phyloP scores from a whole-genome alignment of 2,797 vertebrate species.

The Spinus pinus region DNA sequence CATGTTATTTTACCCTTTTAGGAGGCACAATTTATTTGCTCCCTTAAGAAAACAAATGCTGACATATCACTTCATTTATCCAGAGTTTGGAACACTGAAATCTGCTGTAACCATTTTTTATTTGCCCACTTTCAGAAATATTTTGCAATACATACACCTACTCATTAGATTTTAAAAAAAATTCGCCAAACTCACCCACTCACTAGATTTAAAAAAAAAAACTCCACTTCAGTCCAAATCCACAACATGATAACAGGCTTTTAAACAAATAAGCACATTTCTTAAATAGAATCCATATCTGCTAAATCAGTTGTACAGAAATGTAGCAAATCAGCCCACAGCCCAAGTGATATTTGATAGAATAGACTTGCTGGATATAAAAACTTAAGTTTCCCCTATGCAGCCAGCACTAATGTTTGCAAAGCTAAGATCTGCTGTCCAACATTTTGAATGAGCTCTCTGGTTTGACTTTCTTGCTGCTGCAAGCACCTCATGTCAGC shows the following conservation, averaged over 20 bases:
- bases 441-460: conserved; percentile 1
- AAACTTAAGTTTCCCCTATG: conserved; percentile 15
- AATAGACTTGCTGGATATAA: conserved; percentile 18
- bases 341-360: conserved; percentile 31
- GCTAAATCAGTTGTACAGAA: conserved; percentile 28
- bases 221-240: conserved; percentile 3
- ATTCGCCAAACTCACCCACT: background rate
- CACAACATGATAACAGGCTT: conserved; percentile 26
- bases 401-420: conserved; percentile 46
- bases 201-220: background rate
- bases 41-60: conserved; percentile 41
- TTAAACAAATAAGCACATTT: conserved; percentile 43
- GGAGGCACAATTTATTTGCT: background rate
- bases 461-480: conserved; percentile 18
- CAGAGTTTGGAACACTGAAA: background rate
- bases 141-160: conserved; percentile 55
- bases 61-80: conserved; percentile 51
- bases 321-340: conserved; percentile 10
- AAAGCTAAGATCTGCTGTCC: conserved; percentile 20
- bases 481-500: conserved; percentile 41
- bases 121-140: conserved; percentile 20
- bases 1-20: background rate
- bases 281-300: conserved; percentile 1
- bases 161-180: background rate
- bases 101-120: background rate